These are phyloP conservation scores for Geopemphigus sp. DNA, from an alignment of 1,140 invertebrate species.

Conservation along the genomic window DNA sequence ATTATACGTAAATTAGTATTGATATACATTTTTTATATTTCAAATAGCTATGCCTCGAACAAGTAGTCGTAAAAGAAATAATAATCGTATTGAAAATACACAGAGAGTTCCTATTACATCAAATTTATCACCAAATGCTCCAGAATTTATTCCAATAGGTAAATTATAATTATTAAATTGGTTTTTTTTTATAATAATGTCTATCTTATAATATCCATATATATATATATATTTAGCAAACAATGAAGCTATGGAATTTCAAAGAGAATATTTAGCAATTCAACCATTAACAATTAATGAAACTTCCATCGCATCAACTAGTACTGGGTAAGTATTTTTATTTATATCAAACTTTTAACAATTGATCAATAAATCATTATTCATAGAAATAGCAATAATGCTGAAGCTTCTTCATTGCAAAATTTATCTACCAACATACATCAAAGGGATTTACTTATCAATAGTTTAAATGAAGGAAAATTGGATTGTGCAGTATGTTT, in stretches of 20 bases:
- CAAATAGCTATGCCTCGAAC: slow-evolving; percentile 8
- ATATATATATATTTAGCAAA: not conserved
- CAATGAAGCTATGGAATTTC: not conserved
- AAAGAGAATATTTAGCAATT: not conserved
- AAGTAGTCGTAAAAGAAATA: not conserved
- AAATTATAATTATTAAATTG: not conserved
- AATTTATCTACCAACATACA: slow-evolving; percentile 54
- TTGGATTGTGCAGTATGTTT: slow-evolving; percentile 94
- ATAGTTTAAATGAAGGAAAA: slow-evolving; percentile 72
- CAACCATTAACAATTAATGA: not conserved
- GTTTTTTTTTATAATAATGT: too few species aligned
- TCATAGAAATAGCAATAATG: slow-evolving; percentile 13
- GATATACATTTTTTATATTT: too few species aligned
- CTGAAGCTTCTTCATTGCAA: not conserved
- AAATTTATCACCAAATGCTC: slow-evolving; percentile 28
- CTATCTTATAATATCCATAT: not conserved
- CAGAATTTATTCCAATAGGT: slow-evolving; percentile 32
- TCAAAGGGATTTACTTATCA: slow-evolving; percentile 76
- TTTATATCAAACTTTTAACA: not conserved
- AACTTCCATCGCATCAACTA: slow-evolving; percentile 2
- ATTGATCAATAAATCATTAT: not conserved
- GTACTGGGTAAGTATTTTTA: not conserved
- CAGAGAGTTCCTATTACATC: not conserved
- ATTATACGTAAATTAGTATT: too few species aligned
- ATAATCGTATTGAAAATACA: not conserved